These are phyloP conservation scores for Phyllotreta striolata DNA, from an alignment of 2,888 invertebrate species.

Conservation along the genomic window DNA sequence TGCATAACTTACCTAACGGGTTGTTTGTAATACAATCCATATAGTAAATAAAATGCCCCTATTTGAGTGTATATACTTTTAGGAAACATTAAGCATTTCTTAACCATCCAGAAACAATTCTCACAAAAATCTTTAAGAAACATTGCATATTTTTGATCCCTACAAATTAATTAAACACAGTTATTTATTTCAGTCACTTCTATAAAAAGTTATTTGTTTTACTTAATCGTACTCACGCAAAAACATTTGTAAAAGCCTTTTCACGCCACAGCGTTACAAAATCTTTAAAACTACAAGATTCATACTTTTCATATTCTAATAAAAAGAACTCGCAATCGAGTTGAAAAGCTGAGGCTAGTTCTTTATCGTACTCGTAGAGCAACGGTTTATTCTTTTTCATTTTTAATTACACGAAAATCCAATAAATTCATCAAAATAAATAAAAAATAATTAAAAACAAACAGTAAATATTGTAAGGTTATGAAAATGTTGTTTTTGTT, in stretches of 20 bases:
- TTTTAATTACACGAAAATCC: neutral
- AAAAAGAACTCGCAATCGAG: constrained; percentile 51
- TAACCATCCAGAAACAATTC: constrained; percentile 48
- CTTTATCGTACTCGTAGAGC: constrained; percentile 41
- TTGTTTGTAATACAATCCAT: constrained; percentile 56
- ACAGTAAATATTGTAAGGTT: no score
- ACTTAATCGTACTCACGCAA: constrained; percentile 45
- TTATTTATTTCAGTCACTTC: neutral
- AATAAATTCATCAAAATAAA: no score
- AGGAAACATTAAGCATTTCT: constrained; percentile 49
- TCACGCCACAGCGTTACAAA: constrained; percentile 51
- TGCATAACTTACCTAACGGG: constrained; percentile 47
- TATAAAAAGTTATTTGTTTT: neutral
- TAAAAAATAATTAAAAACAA: no score
- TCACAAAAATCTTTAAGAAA: constrained; percentile 47
- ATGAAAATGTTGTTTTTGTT: no score
- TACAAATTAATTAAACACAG: constrained; percentile 34
- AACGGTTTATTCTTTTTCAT: constrained; percentile 18
- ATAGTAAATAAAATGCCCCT: constrained; percentile 54
- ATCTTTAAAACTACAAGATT: constrained; percentile 44
- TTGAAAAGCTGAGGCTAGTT: constrained; percentile 49
- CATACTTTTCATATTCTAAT: constrained; percentile 45
- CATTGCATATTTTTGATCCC: constrained; percentile 46
- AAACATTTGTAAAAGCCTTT: constrained; percentile 49
- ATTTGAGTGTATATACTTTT: constrained; percentile 47